Evolutionary conservation across 2,888 invertebrate genomes (phyloP).

Genomic region (Rhamphomyia laevipes): DNA sequence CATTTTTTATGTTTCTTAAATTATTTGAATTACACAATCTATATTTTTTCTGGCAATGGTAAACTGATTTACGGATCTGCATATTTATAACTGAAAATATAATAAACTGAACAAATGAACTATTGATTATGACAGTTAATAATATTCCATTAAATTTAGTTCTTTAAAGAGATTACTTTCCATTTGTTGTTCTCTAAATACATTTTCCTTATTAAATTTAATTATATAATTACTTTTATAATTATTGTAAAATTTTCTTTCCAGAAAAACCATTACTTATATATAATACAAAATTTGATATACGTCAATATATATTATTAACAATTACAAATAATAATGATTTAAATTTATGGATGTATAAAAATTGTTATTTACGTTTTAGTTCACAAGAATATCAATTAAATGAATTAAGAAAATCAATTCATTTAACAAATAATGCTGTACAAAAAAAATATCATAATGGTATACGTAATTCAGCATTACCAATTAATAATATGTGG

Average conservation of each 20-base stretch:
- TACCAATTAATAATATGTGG: constrained; percentile 81
- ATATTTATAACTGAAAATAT: no score
- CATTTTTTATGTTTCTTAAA: no score
- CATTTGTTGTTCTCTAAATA: no score
- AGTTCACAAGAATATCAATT: constrained; percentile 73
- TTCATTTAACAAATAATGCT: constrained; percentile 81
- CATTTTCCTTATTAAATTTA: no score
- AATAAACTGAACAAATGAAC: no score
- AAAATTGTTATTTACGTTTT: constrained; percentile 73
- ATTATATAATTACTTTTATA: no score
- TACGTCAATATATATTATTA: constrained; percentile 73
- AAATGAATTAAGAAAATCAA: constrained; percentile 66
- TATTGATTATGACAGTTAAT: no score
- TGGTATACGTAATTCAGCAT: constrained; percentile 24
- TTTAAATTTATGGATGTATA: constrained; percentile 77
- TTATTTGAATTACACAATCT: no score
- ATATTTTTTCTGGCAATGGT: no score
- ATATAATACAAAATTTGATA: constrained; percentile 81
- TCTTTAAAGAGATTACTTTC: no score
- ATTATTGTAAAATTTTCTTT: not conserved
- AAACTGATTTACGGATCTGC: no score
- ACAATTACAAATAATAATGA: constrained; percentile 56
- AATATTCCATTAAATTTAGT: no score
- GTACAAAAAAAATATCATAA: constrained; percentile 56
- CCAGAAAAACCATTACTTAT: constrained; percentile 70